Conservation (phyloP, 2,113 vertebrate species). For the Sitta europaea region DNA sequence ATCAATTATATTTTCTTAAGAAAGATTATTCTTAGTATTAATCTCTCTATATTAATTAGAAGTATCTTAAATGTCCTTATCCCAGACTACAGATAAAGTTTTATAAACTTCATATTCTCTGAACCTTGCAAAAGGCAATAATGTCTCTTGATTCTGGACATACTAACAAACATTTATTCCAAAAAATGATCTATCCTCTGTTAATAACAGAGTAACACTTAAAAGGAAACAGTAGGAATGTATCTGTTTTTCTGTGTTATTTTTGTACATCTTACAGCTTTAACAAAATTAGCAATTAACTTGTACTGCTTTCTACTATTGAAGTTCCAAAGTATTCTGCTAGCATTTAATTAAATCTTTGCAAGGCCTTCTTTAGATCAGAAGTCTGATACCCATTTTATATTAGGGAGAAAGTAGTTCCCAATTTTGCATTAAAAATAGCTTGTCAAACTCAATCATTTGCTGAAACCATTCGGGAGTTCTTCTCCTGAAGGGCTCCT, state of each 20-base stretch:
- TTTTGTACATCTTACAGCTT: neutral
- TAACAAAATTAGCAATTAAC: neutral
- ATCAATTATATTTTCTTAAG: neutral
- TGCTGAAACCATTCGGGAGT: neutral
- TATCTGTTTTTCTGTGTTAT: neutral
- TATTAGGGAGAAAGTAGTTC: neutral
- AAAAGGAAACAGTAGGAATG: neutral
- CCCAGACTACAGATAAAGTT: neutral
- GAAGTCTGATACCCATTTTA: neutral
- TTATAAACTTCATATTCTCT: neutral
- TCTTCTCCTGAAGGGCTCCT: conserved; percentile 17
- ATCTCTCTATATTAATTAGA: neutral
- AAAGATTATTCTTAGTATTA: neutral
- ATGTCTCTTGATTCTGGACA: neutral
- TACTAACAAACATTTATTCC: neutral
- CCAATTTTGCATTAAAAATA: neutral
- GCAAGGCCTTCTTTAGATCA: neutral
- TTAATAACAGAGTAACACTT: neutral
- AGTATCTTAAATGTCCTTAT: neutral
- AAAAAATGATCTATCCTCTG: neutral
- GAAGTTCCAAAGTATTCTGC: neutral
- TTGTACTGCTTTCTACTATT: neutral
- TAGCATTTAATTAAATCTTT: conserved; percentile 9
- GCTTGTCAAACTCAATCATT: neutral
- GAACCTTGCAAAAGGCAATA: neutral